Base-by-base conservation (phyloP, 2,113 vertebrate species). In the Nibea coibor region DNA sequence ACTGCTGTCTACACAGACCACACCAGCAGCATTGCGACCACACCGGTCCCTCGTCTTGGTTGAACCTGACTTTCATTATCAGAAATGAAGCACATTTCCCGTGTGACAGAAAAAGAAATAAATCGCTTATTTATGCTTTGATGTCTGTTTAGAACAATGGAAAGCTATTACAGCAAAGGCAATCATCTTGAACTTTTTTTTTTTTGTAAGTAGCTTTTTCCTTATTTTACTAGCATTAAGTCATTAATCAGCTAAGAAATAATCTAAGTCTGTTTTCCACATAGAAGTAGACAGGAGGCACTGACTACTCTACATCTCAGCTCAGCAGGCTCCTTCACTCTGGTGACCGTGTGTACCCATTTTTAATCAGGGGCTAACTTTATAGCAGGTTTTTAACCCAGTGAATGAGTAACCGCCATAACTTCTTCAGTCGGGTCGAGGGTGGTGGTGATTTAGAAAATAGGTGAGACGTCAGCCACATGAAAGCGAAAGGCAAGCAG, bases 401-500 rank as follows among this genome's bases (percentile, higher is more conserved):
- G 31, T 20, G 11, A 71, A 48, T 26, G 22, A 54, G 69, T 75
- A 15, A 57, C 72, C 50, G 11, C 7, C 14, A 53, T 31, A 47
- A 42, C 59, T 7, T 61, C 48, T 59, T 64, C 45, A 77, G 47
- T 78, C 5, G 66, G 17, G 24, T 48, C 2, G 5, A 59, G 31
- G 51, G 19, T 4, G 26, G 45, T 45, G 24, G 50, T 72, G 71
- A 58, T 43, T 31, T 15, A 61, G 54, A 66, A 54, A 78, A 72
- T 53, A 85, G 65, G 61, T 81, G 61, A 51, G 19, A 67, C 51
- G 51, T 26, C 5, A 61, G 53, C 87, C 88, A 86, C 87, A 84
- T 87, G 20, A 83, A 83, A 79, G 81, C 2, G 7, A 19, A 14
- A 31, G 66, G 69, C n/a, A 4, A 4, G 26, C 53, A 51, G 48